A percentile compares a stretch with the other conserved stretches of the same genome.
These are phyloP conservation scores for Masticophis lateralis DNA, from an alignment of 2,797 vertebrate species.

Conservation along the genomic window DNA sequence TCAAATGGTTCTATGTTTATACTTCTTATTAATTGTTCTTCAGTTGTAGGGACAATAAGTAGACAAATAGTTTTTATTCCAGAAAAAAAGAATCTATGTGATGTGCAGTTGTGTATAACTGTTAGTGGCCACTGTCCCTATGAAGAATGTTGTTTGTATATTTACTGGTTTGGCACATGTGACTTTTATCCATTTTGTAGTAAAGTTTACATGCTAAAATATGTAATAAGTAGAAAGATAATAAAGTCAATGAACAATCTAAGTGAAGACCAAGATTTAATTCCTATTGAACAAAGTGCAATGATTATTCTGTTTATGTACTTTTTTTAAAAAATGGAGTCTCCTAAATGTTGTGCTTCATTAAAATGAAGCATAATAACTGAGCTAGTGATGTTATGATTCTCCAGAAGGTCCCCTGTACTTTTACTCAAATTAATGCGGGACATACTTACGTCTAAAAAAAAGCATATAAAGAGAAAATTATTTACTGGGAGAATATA, in stretches of 20 bases:
- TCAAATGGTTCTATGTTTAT: conserved; percentile 38
- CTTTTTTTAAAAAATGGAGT: neutral
- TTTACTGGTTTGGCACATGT: conserved; percentile 40
- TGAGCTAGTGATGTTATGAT: neutral
- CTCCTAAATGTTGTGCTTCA: conserved; percentile 13
- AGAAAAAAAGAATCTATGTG: conserved; percentile 34
- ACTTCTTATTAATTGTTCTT: conserved; percentile 40
- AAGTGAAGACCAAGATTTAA: conserved; percentile 61
- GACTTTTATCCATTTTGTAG: conserved; percentile 51
- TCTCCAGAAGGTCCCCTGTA: neutral
- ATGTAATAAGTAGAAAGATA: conserved; percentile 56
- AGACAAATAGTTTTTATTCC: conserved; percentile 37
- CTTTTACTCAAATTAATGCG: neutral
- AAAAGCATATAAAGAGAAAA: neutral
- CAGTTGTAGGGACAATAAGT: conserved; percentile 41
- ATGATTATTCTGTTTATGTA: neutral
- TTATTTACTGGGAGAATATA: neutral
- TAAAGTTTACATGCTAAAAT: conserved; percentile 40
- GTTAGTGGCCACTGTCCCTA: conserved; percentile 47
- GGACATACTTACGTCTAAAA: neutral
- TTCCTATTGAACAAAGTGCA: conserved; percentile 54
- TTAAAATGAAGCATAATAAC: neutral
- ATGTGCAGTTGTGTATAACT: conserved; percentile 40
- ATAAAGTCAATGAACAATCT: conserved; percentile 55
- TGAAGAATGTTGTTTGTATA: conserved; percentile 49